Evolutionary conservation across 2,113 vertebrate species (phyloP).

Genomic region (Grantiella picta): DNA sequence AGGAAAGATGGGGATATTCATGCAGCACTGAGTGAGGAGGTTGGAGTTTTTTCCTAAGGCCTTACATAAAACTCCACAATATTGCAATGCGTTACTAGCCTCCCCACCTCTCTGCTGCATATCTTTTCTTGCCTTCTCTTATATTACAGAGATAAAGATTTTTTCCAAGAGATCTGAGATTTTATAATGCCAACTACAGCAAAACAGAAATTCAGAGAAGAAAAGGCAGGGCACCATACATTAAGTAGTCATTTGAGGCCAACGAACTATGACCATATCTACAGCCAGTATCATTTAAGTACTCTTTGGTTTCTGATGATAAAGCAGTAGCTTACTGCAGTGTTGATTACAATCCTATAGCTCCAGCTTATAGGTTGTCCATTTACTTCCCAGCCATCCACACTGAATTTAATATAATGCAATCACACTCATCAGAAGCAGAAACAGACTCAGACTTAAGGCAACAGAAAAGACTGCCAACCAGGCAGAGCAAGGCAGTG

Average conservation of each 20-base stretch:
- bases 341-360: slow-evolving; percentile 54
- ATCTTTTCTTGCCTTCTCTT: neutral
- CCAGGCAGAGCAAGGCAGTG: neutral
- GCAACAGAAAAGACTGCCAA: neutral
- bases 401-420: slow-evolving; percentile 42
- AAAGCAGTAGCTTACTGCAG: slow-evolving; percentile 36
- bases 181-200: slow-evolving; percentile 31
- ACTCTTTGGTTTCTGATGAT: slow-evolving; percentile 67
- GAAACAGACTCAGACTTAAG: neutral
- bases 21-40: neutral
- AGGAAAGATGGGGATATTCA: neutral
- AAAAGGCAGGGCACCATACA: neutral
- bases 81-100: neutral
- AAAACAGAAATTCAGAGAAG: slow-evolving; percentile 33
- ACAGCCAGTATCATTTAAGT: slow-evolving; percentile 59
- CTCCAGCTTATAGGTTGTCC: slow-evolving; percentile 16
- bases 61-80: neutral
- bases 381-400: slow-evolving; percentile 50
- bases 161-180: neutral
- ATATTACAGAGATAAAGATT: slow-evolving; percentile 2
- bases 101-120: neutral
- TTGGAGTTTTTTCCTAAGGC: neutral
- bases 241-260: slow-evolving; percentile 7
- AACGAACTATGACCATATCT: slow-evolving; percentile 55
- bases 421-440: slow-evolving; percentile 11